Percentiles rank a stretch among this genome's conserved stretches.
Evolutionary conservation across 53 echinoderm and acorn worm genomes (phyloP).

Genomic region (Actinopyga echinites): DNA sequence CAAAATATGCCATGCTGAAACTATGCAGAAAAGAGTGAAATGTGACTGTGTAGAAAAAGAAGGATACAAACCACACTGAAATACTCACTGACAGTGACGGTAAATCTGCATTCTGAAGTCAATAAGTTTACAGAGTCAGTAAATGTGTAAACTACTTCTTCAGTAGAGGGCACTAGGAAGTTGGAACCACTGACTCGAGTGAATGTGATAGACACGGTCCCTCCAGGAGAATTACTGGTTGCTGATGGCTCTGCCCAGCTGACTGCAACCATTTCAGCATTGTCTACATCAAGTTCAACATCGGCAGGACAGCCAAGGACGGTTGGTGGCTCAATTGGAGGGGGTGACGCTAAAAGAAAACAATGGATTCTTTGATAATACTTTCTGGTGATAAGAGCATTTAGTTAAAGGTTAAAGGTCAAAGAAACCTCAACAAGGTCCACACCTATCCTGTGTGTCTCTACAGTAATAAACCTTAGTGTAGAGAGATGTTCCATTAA

Average conservation of each 20-base stretch:
- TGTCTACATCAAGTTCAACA: not conserved
- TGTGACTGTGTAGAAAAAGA: not conserved
- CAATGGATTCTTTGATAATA: no score
- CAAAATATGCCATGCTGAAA: no score
- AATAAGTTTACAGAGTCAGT: not conserved
- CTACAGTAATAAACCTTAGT: no score
- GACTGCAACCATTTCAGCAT: not conserved
- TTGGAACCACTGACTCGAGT: not conserved
- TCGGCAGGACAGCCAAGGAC: slow-evolving; percentile 26
- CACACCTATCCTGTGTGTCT: no score
- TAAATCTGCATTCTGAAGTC: not conserved
- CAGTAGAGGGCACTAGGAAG: slow-evolving; percentile 13
- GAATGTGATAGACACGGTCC: not conserved
- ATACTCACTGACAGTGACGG: not conserved
- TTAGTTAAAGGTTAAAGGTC: no score
- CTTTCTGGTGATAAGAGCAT: no score
- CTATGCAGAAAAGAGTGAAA: no score
- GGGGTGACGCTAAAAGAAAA: not conserved
- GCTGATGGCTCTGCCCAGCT: slow-evolving; percentile 28
- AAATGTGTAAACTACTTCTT: slow-evolving; percentile 3
- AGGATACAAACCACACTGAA: not conserved
- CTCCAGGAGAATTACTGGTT: slow-evolving; percentile 4
- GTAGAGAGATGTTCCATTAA: no score
- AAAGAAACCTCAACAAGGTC: no score
- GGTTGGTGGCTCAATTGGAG: not conserved